These are phyloP conservation scores for Zootermopsis nevadensis DNA, from an alignment of 2,888 invertebrate species.

Conservation along the genomic window DNA sequence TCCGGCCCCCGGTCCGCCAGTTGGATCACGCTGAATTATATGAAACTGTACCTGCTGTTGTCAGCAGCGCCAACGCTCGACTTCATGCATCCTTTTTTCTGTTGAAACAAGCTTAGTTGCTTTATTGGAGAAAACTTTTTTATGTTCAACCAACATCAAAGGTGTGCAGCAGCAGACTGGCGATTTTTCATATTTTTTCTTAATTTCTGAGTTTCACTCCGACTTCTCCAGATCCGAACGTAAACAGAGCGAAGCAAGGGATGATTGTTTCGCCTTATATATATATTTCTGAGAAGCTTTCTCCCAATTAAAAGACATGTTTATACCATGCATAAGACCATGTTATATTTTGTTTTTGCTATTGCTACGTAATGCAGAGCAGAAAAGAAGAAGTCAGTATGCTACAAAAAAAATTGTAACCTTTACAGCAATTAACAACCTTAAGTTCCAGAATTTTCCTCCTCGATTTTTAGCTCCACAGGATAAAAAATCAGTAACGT, in stretches of 20 bases:
- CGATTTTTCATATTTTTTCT: slow-evolving; percentile 16
- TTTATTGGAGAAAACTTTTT: not conserved
- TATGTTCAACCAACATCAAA: not conserved
- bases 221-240: not conserved
- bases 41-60: too few species aligned
- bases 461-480: not conserved
- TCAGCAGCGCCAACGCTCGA: too few species aligned
- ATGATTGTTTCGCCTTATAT: not conserved
- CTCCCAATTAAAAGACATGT: slow-evolving; percentile 22
- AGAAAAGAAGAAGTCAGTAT: not conserved
- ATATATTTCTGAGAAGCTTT: not conserved
- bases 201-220: not conserved
- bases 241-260: not conserved
- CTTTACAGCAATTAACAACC: slow-evolving; percentile 31
- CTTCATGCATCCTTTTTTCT: too few species aligned
- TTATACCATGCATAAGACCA: slow-evolving; percentile 16
- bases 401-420: not conserved
- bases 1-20: too few species aligned
- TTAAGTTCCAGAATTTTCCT: slow-evolving; percentile 23
- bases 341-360: slow-evolving; percentile 12
- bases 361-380: not conserved
- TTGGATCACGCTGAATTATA: too few species aligned
- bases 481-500: not conserved
- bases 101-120: not conserved
- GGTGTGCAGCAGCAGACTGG: not conserved